A percentile compares a stretch with the other conserved stretches of the same genome.
Conservation (phyloP, 2,888 invertebrate species). For the Drosophila anceps region DNA sequence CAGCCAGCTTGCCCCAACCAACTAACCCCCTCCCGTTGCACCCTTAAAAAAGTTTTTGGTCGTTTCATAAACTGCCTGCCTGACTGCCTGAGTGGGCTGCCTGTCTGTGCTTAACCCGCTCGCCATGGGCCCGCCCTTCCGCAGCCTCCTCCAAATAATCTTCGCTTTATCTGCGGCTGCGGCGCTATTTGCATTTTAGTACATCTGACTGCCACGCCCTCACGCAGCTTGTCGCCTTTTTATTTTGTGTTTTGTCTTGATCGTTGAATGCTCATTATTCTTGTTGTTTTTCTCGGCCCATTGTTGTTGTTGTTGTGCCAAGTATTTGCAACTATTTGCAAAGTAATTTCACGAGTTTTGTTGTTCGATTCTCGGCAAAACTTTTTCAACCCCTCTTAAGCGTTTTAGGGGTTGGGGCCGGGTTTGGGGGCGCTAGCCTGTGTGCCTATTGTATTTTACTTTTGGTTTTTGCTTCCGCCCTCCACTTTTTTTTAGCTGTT, state of each 20-base stretch:
- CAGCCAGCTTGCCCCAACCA: not conserved
- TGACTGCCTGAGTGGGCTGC: conserved; percentile 3
- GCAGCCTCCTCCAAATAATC: conserved; percentile 29
- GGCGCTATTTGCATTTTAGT: conserved; percentile 44
- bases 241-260: conserved; percentile 44
- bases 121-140: not conserved
- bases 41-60: conserved; percentile 24
- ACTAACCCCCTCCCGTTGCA: accelerated
- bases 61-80: conserved; percentile 38
- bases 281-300: conserved; percentile 23
- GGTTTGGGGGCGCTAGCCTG: not conserved
- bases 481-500: conserved; percentile 21
- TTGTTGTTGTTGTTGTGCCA: conserved; percentile 28
- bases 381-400: conserved; percentile 34
- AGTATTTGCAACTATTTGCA: conserved; percentile 68
- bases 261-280: conserved; percentile 70
- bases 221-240: conserved; percentile 27
- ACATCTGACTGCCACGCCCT: conserved; percentile 39
- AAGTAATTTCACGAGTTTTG: conserved; percentile 73
- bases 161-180: conserved; percentile 29
- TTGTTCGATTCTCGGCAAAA: conserved; percentile 61
- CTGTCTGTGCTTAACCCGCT: conserved; percentile 19
- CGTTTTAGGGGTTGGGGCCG: conserved; percentile 1
- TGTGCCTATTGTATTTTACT: conserved; percentile 25
- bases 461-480: conserved; percentile 40